Conservation (phyloP, 53 echinoderm and acorn worm genomes). For the Apostichopus leukothele region DNA sequence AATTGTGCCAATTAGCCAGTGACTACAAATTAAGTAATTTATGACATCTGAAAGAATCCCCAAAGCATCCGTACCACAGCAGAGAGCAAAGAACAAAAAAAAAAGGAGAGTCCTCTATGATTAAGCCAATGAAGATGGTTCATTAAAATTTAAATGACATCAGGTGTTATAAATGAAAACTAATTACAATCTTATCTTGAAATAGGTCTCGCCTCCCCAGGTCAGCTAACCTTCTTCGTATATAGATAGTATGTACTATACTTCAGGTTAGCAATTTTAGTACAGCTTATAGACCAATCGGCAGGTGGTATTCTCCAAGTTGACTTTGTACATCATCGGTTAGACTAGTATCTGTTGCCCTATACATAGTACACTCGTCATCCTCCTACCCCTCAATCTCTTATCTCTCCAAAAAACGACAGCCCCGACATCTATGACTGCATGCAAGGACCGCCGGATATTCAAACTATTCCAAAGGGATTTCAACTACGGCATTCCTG, state of each 20-base stretch:
- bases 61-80: no score
- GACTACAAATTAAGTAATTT: no score
- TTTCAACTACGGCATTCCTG: slow-evolving; percentile 22
- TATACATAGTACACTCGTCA: not conserved
- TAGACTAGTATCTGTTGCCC: not conserved
- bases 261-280: no score
- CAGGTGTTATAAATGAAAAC: slow-evolving; percentile 11
- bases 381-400: not conserved
- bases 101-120: no score
- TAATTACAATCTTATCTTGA: slow-evolving; percentile 17
- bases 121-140: no score
- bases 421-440: slow-evolving; percentile 1
- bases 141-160: not conserved
- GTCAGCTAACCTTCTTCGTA: no score
- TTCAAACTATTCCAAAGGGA: slow-evolving; percentile 34
- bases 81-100: no score
- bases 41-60: no score
- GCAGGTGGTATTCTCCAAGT: slow-evolving; percentile 33
- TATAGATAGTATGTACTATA: no score
- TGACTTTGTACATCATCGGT: no score
- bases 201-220: no score
- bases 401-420: not conserved
- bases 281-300: slow-evolving; percentile 2
- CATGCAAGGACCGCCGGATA: slow-evolving; percentile 13
- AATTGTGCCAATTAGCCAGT: no score